Evolutionary conservation across 2,888 invertebrate species (phyloP), one percentile per base, ranked within the genome.

Genomic region (Trisateles emortualis): DNA sequence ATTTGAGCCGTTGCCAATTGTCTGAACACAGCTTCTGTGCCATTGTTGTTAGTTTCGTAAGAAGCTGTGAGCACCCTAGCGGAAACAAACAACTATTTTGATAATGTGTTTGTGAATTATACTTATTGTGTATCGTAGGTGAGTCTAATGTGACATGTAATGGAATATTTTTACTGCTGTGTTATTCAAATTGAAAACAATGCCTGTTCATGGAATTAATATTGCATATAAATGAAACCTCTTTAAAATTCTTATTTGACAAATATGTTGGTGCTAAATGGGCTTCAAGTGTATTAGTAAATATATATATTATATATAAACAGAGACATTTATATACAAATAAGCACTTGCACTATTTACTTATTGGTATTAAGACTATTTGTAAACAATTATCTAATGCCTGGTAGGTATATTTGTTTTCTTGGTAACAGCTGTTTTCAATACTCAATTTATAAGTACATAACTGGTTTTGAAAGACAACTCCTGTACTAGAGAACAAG

Each of bases 21-120:
- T 89, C 78, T 86, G 79, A 77, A 71, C 75, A 77, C 83, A 84
- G 86, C 83, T 81, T 86, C 86, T 86, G 75, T 78, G 73, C 87
- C 80, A 89, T 90, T 91, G 90, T 90, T 89, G 65, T 83, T 58
- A 51, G 77, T 91, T 87, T 90, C 79, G 83, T 84, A 90, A 92
- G 86, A 70, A 77, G 73, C 73, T 77, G 73, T 77, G 74, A 46
- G 57, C 84, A 87, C 68, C 80, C 76, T 87, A 83, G 79, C 76
- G 80, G 85, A 90, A 90, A 85, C 75, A 70, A 65, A 57, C 57
- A 66, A 68, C 54, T 52, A 58, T 59, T 33, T 63, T 72, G 44
- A 57, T 59, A 44, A 62, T 57, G 55, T 53, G 32, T 59, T 52
- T 24, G 30, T 57, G 48, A 50, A 51, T 49, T 47, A 53, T 29